Evolutionary conservation across 2,888 invertebrate genomes (phyloP).

Genomic region (Seira ritae): DNA sequence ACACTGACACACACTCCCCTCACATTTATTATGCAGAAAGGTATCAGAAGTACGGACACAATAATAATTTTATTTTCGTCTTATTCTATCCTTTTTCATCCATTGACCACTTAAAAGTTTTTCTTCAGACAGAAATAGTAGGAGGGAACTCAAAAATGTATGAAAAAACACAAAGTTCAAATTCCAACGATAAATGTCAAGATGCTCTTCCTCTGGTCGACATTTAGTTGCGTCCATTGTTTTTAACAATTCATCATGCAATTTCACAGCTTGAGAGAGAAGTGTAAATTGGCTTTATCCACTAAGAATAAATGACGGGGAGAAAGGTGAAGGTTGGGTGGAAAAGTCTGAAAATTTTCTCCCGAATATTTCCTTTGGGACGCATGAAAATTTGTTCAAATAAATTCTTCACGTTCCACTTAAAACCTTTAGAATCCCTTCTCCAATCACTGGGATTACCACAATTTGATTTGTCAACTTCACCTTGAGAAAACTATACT

Average conservation of each 20-base stretch:
- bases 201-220: not conserved
- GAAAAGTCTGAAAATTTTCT: not conserved
- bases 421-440: too few species aligned
- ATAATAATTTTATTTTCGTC: too few species aligned
- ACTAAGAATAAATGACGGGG: not conserved
- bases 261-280: not conserved
- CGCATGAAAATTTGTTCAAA: not conserved
- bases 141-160: too few species aligned
- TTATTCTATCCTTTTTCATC: too few species aligned
- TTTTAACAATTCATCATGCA: not conserved
- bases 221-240: not conserved
- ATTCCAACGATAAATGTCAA: too few species aligned
- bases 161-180: too few species aligned
- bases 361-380: not conserved
- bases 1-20: conserved; percentile 28
- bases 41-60: too few species aligned
- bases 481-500: not conserved
- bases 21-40: conserved; percentile 38
- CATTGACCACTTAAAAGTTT: too few species aligned
- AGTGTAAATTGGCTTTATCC: not conserved
- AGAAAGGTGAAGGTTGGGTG: not conserved
- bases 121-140: too few species aligned
- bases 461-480: not conserved
- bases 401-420: not conserved
- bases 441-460: too few species aligned